Percentiles rank a stretch among this genome's conserved stretches.
These are phyloP conservation scores for Desmodus rotundus DNA, from an alignment of 2,113 vertebrate genomes.

Conservation along the genomic window DNA sequence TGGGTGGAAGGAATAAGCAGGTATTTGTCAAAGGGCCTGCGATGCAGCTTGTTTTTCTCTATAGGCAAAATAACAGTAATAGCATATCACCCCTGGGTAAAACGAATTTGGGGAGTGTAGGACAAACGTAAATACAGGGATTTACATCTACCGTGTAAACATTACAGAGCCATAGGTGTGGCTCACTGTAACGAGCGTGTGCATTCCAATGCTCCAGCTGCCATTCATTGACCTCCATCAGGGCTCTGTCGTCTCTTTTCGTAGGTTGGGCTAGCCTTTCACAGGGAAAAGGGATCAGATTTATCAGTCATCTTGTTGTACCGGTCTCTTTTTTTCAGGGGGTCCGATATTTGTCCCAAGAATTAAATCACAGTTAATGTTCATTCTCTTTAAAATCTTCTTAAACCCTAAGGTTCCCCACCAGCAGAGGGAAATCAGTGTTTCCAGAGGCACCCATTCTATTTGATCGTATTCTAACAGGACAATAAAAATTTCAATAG, in stretches of 20 bases:
- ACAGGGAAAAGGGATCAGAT: background rate
- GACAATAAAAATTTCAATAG: slow-evolving; percentile 12
- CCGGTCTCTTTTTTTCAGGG: background rate
- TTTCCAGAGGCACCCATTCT: background rate
- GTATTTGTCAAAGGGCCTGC: background rate
- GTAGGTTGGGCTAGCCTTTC: background rate
- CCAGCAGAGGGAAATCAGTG: background rate
- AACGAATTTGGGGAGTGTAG: background rate
- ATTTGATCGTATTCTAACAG: background rate
- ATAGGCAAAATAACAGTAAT: background rate
- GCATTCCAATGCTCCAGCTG: background rate
- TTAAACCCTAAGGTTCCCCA: background rate
- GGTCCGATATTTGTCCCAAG: background rate
- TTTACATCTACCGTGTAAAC: background rate
- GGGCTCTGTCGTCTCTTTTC: background rate
- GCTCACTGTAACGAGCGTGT: background rate
- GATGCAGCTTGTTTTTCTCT: background rate
- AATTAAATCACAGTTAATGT: background rate
- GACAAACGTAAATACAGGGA: background rate
- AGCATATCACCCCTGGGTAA: background rate
- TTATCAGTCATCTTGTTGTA: background rate
- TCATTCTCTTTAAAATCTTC: background rate
- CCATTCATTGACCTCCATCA: background rate
- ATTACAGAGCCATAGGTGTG: background rate
- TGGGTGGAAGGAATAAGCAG: background rate